These are phyloP conservation scores for Fringilla coelebs DNA, from an alignment of 2,797 vertebrate species.

Conservation along the genomic window DNA sequence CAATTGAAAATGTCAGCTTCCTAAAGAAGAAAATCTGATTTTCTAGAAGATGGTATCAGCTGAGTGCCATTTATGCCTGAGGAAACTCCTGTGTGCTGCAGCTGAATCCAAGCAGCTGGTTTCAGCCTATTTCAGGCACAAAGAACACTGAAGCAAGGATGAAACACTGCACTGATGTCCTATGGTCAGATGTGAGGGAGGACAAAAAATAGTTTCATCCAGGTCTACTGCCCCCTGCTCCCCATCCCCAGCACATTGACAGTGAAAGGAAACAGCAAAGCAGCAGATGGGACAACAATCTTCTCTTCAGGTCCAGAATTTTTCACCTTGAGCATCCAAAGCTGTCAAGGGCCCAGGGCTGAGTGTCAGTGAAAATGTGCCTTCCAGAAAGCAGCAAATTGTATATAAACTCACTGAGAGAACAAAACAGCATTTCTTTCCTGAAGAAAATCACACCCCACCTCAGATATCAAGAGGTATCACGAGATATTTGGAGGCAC, in stretches of 20 bases:
- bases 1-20: neutral
- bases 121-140: neutral
- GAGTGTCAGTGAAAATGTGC: neutral
- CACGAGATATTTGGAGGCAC: fast-evolving
- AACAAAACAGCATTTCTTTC: neutral
- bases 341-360: neutral
- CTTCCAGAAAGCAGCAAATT: neutral
- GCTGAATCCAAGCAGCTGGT: neutral
- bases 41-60: neutral
- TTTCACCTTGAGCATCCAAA: neutral
- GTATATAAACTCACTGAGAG: neutral
- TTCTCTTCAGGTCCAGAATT: neutral
- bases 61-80: neutral
- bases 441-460: neutral
- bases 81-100: neutral
- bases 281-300: fast-evolving
- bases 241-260: neutral
- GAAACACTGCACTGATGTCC: neutral
- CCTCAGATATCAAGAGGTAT: neutral
- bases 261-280: neutral
- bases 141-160: neutral
- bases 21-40: neutral
- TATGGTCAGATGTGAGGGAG: neutral
- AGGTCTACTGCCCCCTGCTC: neutral
- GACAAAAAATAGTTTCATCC: neutral